These are phyloP conservation scores for Engystomops pustulosus DNA, from an alignment of 2,113 vertebrate genomes.

Conservation along the genomic window DNA sequence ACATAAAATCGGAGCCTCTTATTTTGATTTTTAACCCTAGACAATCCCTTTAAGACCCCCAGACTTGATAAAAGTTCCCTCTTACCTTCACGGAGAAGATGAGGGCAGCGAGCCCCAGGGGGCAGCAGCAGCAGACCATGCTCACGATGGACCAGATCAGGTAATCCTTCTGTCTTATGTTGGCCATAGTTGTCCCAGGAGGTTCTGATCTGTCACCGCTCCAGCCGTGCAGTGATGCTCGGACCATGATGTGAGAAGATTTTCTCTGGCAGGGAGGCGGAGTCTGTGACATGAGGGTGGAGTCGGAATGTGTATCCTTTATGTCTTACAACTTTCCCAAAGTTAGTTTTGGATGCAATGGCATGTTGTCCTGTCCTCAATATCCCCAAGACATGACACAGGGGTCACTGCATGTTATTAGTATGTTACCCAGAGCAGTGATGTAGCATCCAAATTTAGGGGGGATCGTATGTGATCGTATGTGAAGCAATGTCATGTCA, in stretches of 20 bases:
- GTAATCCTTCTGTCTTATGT: not conserved
- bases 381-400: too few species aligned
- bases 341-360: too few species aligned
- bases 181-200: not conserved
- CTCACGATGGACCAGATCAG: not conserved
- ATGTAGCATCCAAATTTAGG: too few species aligned
- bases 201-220: not conserved
- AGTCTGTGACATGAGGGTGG: not conserved
- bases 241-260: not conserved
- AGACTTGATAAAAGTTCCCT: not conserved
- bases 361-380: too few species aligned
- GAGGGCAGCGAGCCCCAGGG: conserved; percentile 11
- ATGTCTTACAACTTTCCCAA: not conserved
- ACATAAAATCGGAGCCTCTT: too few species aligned
- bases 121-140: not conserved
- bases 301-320: not conserved
- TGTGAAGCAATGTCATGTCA: too few species aligned
- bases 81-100: conserved; percentile 28
- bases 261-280: not conserved
- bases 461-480: too few species aligned
- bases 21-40: too few species aligned
- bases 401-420: too few species aligned
- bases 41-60: too few species aligned
- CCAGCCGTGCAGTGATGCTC: not conserved
- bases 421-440: too few species aligned